A percentile compares a stretch with the other conserved stretches of the same genome.
phyloP scores from a whole-genome alignment of 1,140 invertebrate species.

The Trichoplusia ni region DNA sequence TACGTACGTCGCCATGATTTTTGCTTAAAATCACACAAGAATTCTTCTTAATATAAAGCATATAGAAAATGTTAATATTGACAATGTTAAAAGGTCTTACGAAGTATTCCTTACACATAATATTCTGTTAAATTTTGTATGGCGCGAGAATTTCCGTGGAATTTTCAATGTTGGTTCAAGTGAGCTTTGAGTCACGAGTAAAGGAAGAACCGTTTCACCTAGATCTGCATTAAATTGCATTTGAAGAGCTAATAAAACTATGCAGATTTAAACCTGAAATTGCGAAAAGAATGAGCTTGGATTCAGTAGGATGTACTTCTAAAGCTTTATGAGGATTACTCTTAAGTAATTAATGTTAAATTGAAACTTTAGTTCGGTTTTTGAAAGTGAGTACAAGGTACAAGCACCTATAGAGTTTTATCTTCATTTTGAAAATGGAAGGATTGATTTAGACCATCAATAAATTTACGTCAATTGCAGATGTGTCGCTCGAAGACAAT shows the following conservation, averaged over 20 bases:
- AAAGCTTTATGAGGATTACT: too few relatives aligned
- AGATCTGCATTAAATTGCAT: conserved; percentile 26
- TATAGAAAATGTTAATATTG: too few relatives aligned
- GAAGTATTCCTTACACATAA: too few relatives aligned
- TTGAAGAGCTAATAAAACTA: conserved; percentile 24
- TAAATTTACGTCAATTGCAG: conserved; percentile 10
- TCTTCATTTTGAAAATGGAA: too few relatives aligned
- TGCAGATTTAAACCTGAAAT: conserved; percentile 17
- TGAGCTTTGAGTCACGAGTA: conserved; percentile 11
- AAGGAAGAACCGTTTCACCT: conserved; percentile 1
- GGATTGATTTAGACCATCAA: conserved; percentile 1
- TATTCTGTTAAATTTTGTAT: too few relatives aligned
- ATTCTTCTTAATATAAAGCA: too few relatives aligned
- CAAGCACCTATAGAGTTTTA: too few relatives aligned
- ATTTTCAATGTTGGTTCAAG: conserved; percentile 14
- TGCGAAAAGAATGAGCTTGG: conserved; percentile 4
- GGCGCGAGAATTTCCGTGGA: background rate
- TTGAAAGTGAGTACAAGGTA: too few relatives aligned
- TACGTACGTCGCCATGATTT: background rate
- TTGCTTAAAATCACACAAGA: background rate
- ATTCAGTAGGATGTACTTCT: background rate
- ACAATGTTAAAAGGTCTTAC: background rate
- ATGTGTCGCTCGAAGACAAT: conserved; percentile 1
- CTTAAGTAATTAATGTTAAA: too few relatives aligned
- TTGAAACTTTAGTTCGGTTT: too few relatives aligned